phyloP scores from a whole-genome alignment of 2,113 vertebrate species.

The Ciconia maguari region DNA sequence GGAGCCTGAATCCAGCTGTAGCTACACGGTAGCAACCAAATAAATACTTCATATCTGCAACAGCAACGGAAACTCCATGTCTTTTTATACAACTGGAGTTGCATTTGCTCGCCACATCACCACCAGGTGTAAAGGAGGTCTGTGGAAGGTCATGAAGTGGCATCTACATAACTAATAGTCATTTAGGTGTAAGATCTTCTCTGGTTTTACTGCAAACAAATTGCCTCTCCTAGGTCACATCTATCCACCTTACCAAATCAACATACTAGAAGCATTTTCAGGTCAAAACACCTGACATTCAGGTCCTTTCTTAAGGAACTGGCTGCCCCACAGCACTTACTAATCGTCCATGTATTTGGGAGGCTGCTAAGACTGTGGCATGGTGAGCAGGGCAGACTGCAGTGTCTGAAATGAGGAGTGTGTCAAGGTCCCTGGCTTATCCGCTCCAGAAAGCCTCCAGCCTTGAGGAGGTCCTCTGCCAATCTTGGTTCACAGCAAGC shows the following conservation, averaged over 20 bases:
- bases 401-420: background rate
- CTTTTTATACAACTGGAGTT: background rate
- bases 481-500: background rate
- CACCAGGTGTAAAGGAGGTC: background rate
- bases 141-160: background rate
- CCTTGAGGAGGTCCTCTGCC: background rate
- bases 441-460: background rate
- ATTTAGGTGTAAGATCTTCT: background rate
- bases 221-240: background rate
- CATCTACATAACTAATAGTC: background rate
- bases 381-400: background rate
- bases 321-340: background rate
- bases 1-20: background rate
- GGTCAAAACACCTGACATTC: background rate
- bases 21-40: background rate
- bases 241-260: background rate
- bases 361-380: background rate
- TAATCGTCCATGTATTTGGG: background rate
- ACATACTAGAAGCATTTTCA: background rate
- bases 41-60: background rate
- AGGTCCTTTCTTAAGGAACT: background rate
- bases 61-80: background rate
- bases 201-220: background rate
- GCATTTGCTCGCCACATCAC: background rate
- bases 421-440: background rate